Evolutionary conservation across 2,888 invertebrate species (phyloP).

Genomic region (Noctuana brunneofusca): DNA sequence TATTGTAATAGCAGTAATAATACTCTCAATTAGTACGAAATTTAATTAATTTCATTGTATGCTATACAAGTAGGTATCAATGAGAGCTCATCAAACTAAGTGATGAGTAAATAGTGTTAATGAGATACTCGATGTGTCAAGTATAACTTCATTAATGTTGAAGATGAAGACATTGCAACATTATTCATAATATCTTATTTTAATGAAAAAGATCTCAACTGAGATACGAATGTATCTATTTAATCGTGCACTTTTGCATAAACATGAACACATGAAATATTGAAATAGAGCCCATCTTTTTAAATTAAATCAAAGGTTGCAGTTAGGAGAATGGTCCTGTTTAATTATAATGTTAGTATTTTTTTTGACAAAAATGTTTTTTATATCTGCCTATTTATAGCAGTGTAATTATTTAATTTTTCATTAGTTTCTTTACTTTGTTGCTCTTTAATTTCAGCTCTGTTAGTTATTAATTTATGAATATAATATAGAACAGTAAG

Average conservation of each 20-base stretch:
- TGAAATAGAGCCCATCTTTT: not conserved
- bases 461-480: not conserved
- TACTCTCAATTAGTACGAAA: not conserved
- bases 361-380: too few relatives aligned
- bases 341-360: slow-evolving; percentile 2
- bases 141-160: slow-evolving; percentile 33
- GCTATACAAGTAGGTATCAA: not conserved
- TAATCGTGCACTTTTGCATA: not conserved
- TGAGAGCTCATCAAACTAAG: not conserved
- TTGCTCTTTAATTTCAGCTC: not conserved
- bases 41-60: slow-evolving; percentile 6
- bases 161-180: slow-evolving; percentile 21
- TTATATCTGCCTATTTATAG: too few relatives aligned
- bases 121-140: slow-evolving; percentile 20
- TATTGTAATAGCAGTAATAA: not conserved
- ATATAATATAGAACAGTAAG: not conserved
- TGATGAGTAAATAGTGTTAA: slow-evolving; percentile 13
- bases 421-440: too few relatives aligned
- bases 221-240: not conserved
- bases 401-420: too few relatives aligned
- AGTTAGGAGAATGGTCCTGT: not conserved
- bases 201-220: slow-evolving; percentile 26
- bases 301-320: slow-evolving; percentile 1
- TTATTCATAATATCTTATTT: slow-evolving; percentile 25
- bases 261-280: not conserved